phyloP scores from a whole-genome alignment of 2,888 invertebrate genomes.

The Orchesellides sinensis region DNA sequence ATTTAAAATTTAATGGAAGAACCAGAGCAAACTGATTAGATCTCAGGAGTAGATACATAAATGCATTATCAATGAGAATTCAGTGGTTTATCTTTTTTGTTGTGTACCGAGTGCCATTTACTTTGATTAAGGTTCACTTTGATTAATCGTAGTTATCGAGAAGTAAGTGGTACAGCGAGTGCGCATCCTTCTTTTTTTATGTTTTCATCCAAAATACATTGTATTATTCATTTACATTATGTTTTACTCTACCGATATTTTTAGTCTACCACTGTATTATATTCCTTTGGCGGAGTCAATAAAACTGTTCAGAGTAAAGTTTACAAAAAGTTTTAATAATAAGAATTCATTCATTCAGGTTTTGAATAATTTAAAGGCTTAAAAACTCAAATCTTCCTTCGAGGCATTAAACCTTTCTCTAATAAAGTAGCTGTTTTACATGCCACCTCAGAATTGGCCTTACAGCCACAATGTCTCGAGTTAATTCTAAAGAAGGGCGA shows the following conservation, averaged over 20 bases:
- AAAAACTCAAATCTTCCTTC: constrained; percentile 8
- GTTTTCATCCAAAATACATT: neutral
- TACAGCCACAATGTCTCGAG: no score
- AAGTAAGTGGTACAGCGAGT: neutral
- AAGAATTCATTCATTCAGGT: constrained; percentile 32
- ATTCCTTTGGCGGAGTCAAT: no score
- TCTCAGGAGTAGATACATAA: constrained; percentile 7
- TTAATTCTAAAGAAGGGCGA: constrained; percentile 19
- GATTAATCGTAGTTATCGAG: constrained; percentile 15
- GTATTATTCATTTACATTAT: constrained; percentile 20
- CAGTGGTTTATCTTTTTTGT: neutral
- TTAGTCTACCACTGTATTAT: no score
- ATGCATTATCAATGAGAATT: constrained; percentile 9
- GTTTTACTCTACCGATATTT: neutral
- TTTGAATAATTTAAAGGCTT: constrained; percentile 23
- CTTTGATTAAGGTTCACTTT: constrained; percentile 13
- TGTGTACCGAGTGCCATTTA: constrained; percentile 11
- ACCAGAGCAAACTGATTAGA: constrained; percentile 29
- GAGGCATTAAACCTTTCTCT: neutral
- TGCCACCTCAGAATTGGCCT: no score
- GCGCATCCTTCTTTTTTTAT: neutral
- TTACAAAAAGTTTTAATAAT: neutral
- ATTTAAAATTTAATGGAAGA: neutral
- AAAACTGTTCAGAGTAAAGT: neutral
- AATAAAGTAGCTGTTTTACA: constrained; percentile 11